Evolutionary conservation across 2,113 vertebrate species (phyloP).

Genomic region (Nerophis ophidion): DNA sequence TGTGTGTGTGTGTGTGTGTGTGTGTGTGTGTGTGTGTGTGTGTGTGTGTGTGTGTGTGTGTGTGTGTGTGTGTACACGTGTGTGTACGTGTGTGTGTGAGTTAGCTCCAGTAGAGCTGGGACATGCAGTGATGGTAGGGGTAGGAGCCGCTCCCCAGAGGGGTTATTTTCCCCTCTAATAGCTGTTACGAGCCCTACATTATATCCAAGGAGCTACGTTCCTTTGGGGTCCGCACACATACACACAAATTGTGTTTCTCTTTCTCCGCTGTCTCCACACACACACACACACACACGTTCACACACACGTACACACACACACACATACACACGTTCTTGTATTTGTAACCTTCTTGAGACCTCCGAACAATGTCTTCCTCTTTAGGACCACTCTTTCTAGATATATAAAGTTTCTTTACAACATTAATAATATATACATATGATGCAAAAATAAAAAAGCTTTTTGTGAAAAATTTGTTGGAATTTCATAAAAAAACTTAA

Average conservation of each 20-base stretch:
- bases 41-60: conserved; percentile 76
- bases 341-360: too few relatives aligned
- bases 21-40: conserved; percentile 10
- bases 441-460: too few relatives aligned
- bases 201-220: conserved; percentile 99
- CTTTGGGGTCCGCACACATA: conserved; percentile 84
- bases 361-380: too few relatives aligned
- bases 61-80: neutral
- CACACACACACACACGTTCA: conserved; percentile 24
- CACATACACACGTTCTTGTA: conserved; percentile 15
- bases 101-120: conserved; percentile 30
- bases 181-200: conserved; percentile 99
- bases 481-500: too few relatives aligned
- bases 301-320: conserved; percentile 34
- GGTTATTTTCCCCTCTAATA: conserved; percentile 99
- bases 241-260: conserved; percentile 59
- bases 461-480: too few relatives aligned
- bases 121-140: conserved; percentile 54
- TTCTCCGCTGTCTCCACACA: conserved; percentile 39
- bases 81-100: conserved; percentile 75
- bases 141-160: conserved; percentile 78
- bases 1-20: conserved; percentile 77
- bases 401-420: too few relatives aligned
- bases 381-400: too few relatives aligned
- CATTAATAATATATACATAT: too few relatives aligned